A percentile compares a stretch with the other conserved stretches of the same genome.
Evolutionary conservation across 2,797 vertebrate species (phyloP).

Genomic region (Pampus argenteus): DNA sequence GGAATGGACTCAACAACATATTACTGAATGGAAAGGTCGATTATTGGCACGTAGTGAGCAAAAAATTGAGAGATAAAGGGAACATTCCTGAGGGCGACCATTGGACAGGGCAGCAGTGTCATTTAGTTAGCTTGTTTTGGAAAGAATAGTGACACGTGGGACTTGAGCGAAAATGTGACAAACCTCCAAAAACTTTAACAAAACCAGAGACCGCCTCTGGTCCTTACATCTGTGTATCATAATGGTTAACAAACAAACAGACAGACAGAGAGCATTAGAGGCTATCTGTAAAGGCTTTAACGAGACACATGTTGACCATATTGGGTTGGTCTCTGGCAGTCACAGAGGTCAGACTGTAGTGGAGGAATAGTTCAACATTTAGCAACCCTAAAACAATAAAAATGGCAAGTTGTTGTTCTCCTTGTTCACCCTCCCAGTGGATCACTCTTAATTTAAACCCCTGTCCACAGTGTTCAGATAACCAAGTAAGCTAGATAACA

Average conservation of each 20-base stretch:
- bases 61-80: conserved; percentile 70
- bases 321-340: conserved; percentile 1
- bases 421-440: background rate
- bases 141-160: conserved; percentile 54
- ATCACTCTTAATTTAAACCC: conserved; percentile 10
- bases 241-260: conserved; percentile 23
- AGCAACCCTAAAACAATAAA: background rate
- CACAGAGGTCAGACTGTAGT: background rate
- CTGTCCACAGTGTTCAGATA: conserved; percentile 33
- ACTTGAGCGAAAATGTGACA: conserved; percentile 35
- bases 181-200: conserved; percentile 25
- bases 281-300: conserved; percentile 16
- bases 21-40: conserved; percentile 71
- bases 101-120: conserved; percentile 64
- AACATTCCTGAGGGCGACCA: conserved; percentile 76
- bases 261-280: conserved; percentile 25
- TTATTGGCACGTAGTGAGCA: conserved; percentile 54
- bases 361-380: background rate
- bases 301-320: conserved; percentile 29
- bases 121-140: conserved; percentile 60
- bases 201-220: background rate
- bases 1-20: conserved; percentile 35
- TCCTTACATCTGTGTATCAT: conserved; percentile 17
- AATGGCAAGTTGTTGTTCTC: background rate
- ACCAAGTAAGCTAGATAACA: conserved; percentile 53